These are phyloP conservation scores for Lacanobia wlatinum DNA, from an alignment of 2,888 invertebrate species.

Conservation along the genomic window DNA sequence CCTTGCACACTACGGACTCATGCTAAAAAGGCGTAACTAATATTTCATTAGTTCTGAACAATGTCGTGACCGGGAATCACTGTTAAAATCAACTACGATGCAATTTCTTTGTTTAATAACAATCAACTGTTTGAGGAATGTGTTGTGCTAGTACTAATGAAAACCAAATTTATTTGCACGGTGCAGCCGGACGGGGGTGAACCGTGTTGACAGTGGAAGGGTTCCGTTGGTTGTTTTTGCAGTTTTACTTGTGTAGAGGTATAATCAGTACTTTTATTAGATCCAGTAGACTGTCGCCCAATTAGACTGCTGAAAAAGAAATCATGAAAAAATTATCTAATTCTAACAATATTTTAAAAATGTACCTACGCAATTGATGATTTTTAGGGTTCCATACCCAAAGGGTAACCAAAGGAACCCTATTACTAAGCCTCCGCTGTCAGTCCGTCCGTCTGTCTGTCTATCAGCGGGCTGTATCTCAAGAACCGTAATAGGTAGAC, in stretches of 20 bases:
- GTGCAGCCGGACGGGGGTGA: conserved; percentile 28
- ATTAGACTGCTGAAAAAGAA: too few species aligned
- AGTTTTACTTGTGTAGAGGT: background rate
- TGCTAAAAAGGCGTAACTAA: conserved; percentile 56
- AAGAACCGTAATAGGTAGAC: too few species aligned
- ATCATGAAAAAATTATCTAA: too few species aligned
- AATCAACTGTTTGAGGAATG: conserved; percentile 67
- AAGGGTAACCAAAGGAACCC: too few species aligned
- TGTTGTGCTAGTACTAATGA: conserved; percentile 67
- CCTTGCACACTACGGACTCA: conserved; percentile 5
- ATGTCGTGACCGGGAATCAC: conserved; percentile 65
- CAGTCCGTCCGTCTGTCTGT: too few species aligned
- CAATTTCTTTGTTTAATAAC: conserved; percentile 68
- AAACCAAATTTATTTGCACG: conserved; percentile 68
- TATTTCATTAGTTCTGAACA: conserved; percentile 59
- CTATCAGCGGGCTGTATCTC: too few species aligned
- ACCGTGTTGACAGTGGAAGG: background rate
- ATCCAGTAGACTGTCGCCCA: too few species aligned
- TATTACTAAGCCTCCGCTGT: too few species aligned
- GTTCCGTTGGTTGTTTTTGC: conserved; percentile 36
- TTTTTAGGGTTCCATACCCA: too few species aligned
- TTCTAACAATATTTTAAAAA: too few species aligned
- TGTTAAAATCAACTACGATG: conserved; percentile 66
- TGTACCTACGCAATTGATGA: too few species aligned
- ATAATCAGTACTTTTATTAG: background rate